phyloP scores from a whole-genome alignment of 2,797 vertebrate genomes.

The Platalea minor region DNA sequence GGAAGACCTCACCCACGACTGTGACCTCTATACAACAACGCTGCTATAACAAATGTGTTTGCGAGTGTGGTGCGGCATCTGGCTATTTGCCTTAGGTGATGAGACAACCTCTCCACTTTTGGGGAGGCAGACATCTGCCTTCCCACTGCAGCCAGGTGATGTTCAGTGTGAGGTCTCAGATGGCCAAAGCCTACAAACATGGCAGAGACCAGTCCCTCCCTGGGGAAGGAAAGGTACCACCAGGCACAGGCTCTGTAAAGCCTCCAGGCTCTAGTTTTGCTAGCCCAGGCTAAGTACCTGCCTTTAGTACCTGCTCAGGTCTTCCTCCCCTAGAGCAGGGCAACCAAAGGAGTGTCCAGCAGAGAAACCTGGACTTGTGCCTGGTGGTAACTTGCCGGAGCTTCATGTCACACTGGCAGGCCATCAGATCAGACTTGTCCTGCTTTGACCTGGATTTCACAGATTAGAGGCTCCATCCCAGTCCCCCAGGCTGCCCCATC shows the following conservation, averaged over 20 bases:
- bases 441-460: neutral
- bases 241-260: neutral
- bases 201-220: neutral
- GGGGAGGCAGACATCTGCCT: neutral
- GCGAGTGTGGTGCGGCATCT: neutral
- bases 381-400: neutral
- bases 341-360: neutral
- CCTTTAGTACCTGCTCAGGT: neutral
- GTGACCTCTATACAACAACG: rapidly evolving
- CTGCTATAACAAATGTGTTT: neutral
- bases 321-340: neutral
- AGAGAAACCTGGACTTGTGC: neutral
- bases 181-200: neutral
- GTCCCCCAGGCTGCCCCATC: neutral
- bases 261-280: neutral
- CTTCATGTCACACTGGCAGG: neutral
- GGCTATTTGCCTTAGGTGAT: neutral
- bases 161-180: neutral
- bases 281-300: neutral
- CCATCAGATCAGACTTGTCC: neutral
- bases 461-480: neutral
- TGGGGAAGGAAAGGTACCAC: neutral
- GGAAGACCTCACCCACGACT: neutral
- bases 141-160: neutral
- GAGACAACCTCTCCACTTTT: neutral